Evolutionary conservation across 2,797 vertebrate genomes (phyloP), one percentile per base, ranked within the genome.

Genomic region (Muraenolepis orangiensis): DNA sequence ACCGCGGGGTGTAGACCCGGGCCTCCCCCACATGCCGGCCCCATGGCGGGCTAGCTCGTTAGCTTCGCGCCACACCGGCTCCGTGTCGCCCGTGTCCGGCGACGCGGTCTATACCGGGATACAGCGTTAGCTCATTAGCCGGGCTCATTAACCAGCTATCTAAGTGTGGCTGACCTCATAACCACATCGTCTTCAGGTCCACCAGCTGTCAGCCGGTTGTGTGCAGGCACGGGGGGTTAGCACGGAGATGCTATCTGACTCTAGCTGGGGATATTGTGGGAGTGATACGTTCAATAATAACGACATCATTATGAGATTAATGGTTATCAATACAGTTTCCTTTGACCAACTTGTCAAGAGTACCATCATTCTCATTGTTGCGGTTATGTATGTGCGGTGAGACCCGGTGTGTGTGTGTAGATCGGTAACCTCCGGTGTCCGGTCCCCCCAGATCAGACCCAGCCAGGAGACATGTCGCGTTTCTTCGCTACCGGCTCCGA

Each of bases 401-500:
- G 3, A 3, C 3, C 32, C 32, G 3, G 8, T 34, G 3, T 34
- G 3, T 34, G 46, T 57, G 51, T 23, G n/a, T 23, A 42, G 40
- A 14, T 14, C n/a, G 23, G 4, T 23, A 57, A 57, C 51, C 7
- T 23, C n/a, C 51, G 1, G 20, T 23, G n/a, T 57, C 51, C 20
- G 51, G 51, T 23, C n/a, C 51, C 51, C 23, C 51, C 20, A 57
- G 51, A 57, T 57, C 51, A 57, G 51, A 20, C 8, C n/a, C 70
- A 66, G 20, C 71, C 74, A 46, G 69, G 79, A 81, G 57, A 67
- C 13, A 97, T 98, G 96, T 97, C 96, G 64, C 95, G 96, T 71
- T 98, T 98, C 81, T 97, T 97, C 75, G 96, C 95, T 75, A 97
- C 96, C 51, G 96, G 95, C 73, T 96, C 95, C 71, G 96, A 98